Evolutionary conservation across 2,797 vertebrate species (phyloP), one percentile per base, ranked within the genome.

Genomic region (Decapterus maruadsi): DNA sequence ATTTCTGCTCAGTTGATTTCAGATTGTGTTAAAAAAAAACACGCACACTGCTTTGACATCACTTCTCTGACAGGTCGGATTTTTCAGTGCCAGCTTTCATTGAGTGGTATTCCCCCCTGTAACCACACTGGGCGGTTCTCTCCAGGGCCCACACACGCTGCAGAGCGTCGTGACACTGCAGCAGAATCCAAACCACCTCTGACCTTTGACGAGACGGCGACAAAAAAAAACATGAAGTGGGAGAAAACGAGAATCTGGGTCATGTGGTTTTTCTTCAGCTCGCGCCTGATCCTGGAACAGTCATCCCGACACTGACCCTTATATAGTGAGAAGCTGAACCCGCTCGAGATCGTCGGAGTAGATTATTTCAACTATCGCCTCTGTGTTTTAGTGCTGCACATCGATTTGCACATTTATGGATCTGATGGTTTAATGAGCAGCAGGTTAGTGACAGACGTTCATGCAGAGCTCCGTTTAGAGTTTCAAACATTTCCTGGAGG

Each of bases 391-490:
- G n/a, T 4, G 9, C 19, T 56, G 4, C 29, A 1, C 8, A 26
- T 6, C 1, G 8, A 10, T 2, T 11, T 4, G 26, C n/a, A n/a
- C n/a, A 45, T 45, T 26, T 9, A 11, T 29, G n/a, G 17, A 0
- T 20, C 3, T n/a, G 50, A 38, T 40, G 43, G 29, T 5, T 63
- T 53, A 66, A 12, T 57, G 57, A 68, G 63, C 67, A 81, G 64
- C 29, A 20, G 26, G 89, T 94, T 93, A 91, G 91, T 86, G 80
- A 85, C 45, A 85, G 65, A 77, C 31, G 0, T 61, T 48, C 90
- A 89, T 93, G 90, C 81, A 91, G 78, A 77, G 59, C 57, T 69
- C 48, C 64, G 66, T 54, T 14, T 45, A 64, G 36, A 31, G 20
- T 70, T 43, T 31, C 74, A 76, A 73, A 68, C 43, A 38, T 43